These are phyloP conservation scores for Prietella phreatophila DNA, from an alignment of 2,113 vertebrate species.

Conservation along the genomic window DNA sequence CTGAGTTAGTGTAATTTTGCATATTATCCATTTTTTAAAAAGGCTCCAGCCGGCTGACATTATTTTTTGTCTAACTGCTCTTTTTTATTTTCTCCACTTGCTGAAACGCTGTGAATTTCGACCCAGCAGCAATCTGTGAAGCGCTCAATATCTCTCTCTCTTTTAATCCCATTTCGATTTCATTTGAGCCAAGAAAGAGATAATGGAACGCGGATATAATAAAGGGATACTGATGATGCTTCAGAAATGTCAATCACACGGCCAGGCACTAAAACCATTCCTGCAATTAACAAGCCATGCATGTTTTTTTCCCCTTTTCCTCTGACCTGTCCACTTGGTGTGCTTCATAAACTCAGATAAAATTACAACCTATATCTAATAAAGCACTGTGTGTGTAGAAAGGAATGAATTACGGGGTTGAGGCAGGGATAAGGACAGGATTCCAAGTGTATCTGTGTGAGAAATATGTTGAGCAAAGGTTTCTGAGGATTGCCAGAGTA, in stretches of 20 bases:
- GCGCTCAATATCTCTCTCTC: conserved; percentile 40
- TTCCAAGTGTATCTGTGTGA: conserved; percentile 22
- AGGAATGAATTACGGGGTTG: conserved; percentile 25
- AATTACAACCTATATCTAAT: conserved; percentile 33
- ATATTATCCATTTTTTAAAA: neutral
- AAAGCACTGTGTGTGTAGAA: conserved; percentile 24
- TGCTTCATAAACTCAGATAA: conserved; percentile 42
- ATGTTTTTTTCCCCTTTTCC: neutral
- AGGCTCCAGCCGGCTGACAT: conserved; percentile 9
- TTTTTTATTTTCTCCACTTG: conserved; percentile 25
- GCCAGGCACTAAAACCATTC: conserved; percentile 32
- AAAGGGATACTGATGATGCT: conserved; percentile 54
- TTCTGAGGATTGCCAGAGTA: conserved; percentile 8
- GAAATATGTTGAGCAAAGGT: conserved; percentile 34
- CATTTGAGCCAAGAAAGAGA: conserved; percentile 45
- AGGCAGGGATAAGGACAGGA: conserved; percentile 32
- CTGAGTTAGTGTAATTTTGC: neutral
- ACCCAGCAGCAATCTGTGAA: conserved; percentile 46
- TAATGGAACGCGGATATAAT: conserved; percentile 55
- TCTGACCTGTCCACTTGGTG: neutral
- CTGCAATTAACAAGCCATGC: conserved; percentile 42
- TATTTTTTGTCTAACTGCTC: neutral
- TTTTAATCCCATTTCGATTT: conserved; percentile 53
- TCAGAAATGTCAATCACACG: conserved; percentile 55
- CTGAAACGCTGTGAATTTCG: conserved; percentile 41